phyloP scores from a whole-genome alignment of 1,140 invertebrate species.

The Pectinophora gossypiella region DNA sequence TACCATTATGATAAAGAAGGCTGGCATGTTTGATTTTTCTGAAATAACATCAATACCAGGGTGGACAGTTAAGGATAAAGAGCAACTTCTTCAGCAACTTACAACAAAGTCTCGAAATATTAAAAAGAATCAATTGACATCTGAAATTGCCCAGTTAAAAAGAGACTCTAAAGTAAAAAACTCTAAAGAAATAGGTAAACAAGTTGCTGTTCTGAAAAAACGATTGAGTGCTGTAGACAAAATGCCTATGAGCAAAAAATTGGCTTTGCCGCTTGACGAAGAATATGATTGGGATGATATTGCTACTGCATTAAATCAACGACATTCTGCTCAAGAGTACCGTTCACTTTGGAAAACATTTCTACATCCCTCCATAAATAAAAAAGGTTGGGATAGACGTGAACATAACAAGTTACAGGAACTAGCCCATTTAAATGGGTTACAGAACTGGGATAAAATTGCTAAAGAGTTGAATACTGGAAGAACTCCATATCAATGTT shows the following conservation, averaged over 20 bases:
- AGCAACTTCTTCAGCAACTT: conserved; percentile 32
- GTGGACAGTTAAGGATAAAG: conserved; percentile 60
- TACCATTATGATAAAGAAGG: conserved; percentile 40
- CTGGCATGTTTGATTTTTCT: conserved; percentile 54
- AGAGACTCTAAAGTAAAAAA: conserved; percentile 26
- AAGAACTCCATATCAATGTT: conserved; percentile 80
- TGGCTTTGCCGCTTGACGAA: conserved; percentile 45
- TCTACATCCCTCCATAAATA: conserved; percentile 80
- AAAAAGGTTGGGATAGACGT: conserved; percentile 75
- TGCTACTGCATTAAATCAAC: conserved; percentile 38
- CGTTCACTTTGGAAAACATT: conserved; percentile 80
- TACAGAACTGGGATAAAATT: conserved; percentile 80
- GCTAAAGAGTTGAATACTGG: conserved; percentile 74
- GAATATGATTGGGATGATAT: conserved; percentile 64
- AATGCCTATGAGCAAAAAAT: conserved; percentile 28
- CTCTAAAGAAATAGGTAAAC: conserved; percentile 21
- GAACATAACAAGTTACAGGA: conserved; percentile 75
- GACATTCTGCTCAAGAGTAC: conserved; percentile 52
- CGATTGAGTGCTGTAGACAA: conserved; percentile 29
- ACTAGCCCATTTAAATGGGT: conserved; percentile 66
- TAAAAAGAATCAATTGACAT: conserved; percentile 31
- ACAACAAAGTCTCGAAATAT: conserved; percentile 40
- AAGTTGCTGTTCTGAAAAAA: conserved; percentile 31
- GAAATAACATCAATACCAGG: conserved; percentile 35
- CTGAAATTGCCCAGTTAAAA: conserved; percentile 34